Percentiles rank a stretch among this genome's conserved stretches.
These are phyloP conservation scores for Calyptomena viridis DNA, from an alignment of 2,113 vertebrate genomes.

Conservation along the genomic window DNA sequence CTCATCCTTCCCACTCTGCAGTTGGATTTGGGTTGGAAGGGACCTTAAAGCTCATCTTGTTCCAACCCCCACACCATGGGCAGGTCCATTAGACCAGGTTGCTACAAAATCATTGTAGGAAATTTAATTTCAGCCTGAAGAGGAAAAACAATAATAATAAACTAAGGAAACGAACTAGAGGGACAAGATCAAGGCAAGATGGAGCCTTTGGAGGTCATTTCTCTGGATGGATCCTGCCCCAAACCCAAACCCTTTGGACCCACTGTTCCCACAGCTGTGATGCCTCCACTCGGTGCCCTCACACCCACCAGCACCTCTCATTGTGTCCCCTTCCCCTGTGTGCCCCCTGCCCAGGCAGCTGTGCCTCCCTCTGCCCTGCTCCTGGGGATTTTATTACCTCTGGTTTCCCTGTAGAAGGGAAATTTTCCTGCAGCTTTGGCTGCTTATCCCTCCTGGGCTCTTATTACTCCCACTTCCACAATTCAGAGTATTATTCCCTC, in stretches of 20 bases:
- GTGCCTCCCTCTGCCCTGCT: not conserved
- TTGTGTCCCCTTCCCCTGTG: not conserved
- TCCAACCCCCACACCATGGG: not conserved
- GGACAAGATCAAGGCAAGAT: not conserved
- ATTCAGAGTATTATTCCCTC: not conserved
- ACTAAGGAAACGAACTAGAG: not conserved
- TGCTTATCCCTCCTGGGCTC: not conserved
- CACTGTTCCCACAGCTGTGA: fast-evolving
- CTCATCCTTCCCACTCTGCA: not conserved
- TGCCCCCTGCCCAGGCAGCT: not conserved
- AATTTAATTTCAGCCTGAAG: not conserved
- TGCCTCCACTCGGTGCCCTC: not conserved
- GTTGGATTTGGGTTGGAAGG: not conserved
- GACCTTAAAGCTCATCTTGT: not conserved
- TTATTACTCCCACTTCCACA: not conserved
- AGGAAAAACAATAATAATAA: not conserved
- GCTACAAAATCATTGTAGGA: not conserved
- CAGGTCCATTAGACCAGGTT: not conserved
- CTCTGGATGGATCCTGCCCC: not conserved
- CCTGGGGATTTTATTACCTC: not conserved
- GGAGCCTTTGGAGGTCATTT: not conserved
- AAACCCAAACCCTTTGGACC: not conserved
- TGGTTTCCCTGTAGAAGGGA: not conserved
- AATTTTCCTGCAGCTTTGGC: not conserved
- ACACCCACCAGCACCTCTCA: no score